A percentile compares a stretch with the other conserved stretches of the same genome.
Evolutionary conservation across 2,797 vertebrate genomes (phyloP).

Genomic region (Platyrinchus mystaceus): DNA sequence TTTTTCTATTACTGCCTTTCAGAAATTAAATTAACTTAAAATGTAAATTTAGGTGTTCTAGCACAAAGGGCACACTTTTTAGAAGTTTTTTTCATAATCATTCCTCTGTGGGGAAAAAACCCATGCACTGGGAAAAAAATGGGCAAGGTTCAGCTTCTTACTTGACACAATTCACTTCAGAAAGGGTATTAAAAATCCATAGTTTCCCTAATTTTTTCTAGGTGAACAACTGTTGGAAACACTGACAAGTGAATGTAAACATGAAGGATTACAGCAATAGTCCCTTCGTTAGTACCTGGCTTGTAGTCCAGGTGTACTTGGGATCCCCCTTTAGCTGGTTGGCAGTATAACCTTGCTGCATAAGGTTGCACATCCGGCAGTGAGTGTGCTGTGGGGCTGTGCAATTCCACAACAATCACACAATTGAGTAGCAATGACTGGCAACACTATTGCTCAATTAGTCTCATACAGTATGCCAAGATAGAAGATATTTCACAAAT

Average conservation of each 20-base stretch:
- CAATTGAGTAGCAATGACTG: slow-evolving; percentile 20
- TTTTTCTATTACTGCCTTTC: not conserved
- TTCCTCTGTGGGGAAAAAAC: not conserved
- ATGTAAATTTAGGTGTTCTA: not conserved
- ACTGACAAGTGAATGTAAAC: not conserved
- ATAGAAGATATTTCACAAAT: slow-evolving; percentile 31
- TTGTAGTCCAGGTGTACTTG: not conserved
- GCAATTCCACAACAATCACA: not conserved
- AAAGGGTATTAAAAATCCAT: not conserved
- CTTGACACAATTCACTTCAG: not conserved
- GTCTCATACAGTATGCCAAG: not conserved
- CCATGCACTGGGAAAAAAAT: not conserved
- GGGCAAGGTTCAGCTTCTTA: not conserved
- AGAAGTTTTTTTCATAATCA: not conserved
- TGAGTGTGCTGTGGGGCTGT: not conserved
- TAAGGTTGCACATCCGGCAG: not conserved
- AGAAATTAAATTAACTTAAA: not conserved
- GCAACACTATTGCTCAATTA: slow-evolving; percentile 42
- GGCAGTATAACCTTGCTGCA: not conserved
- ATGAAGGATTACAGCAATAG: not conserved
- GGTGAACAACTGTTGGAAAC: not conserved
- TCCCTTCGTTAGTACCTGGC: not conserved
- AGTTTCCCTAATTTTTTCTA: not conserved
- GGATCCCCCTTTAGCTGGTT: not conserved
- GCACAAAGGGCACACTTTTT: not conserved